Base-by-base conservation (phyloP, 2,113 vertebrate species). In the Corythaixoides concolor region DNA sequence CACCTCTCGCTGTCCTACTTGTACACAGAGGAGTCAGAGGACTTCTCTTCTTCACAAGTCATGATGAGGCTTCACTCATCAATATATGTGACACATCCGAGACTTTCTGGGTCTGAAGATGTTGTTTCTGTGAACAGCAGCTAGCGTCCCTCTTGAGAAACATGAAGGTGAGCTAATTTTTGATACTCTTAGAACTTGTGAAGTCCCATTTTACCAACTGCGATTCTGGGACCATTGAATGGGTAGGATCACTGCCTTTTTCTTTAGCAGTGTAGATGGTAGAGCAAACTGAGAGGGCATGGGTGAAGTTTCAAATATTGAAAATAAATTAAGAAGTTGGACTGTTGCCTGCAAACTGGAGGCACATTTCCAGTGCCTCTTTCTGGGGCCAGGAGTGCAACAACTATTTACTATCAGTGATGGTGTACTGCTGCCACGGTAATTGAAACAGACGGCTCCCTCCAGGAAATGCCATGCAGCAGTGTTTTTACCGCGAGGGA, bases 381-480 rank as follows among this genome's bases (percentile, higher is more conserved):
- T 96, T 49, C 67, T 77, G 50, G 8, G 50, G 30, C 63, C 50
- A 73, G 59, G 28, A 89, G 49, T 32, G 69, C 70, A 77, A 32
- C 6, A n/a, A 39, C 37, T 88, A 39, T 92, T 92, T 90, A 20
- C 85, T 94, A 88, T 77, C 37, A 53, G 74, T 3, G 1, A 50
- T 43, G 63, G 75, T 73, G 41, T 83, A 64, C 52, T 75, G 68
- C 59, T 93, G 85, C 68, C 39, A 47, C 7, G 0, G 60, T 88
- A 92, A 96, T 91, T 93, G 72, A 92, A 93, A 91, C 59, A 91
- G 77, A 90, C 75, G 69, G n/a, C 56, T 96, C 83, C 85, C 82
- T 91, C n/a, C 6, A 75, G 74, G 6, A 96, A 79, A 80, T 3
- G 0, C 55, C 55, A 77, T 88, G 59, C 72, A 90, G 67, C 30